Base-by-base conservation (phyloP, 2,113 vertebrate genomes). In the Myiozetetes cayanensis region DNA sequence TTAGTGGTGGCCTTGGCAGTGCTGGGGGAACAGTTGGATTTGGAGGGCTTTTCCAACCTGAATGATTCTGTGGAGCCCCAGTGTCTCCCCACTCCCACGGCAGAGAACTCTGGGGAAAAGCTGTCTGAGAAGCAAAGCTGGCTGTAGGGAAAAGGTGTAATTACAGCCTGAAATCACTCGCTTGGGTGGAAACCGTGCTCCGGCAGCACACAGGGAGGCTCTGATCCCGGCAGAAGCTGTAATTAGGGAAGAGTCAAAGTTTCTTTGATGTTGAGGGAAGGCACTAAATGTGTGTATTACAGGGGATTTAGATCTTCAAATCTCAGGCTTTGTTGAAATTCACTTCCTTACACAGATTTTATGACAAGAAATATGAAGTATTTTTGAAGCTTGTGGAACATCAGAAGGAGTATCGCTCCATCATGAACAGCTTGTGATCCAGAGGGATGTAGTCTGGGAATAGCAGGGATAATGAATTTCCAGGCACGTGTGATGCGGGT, bases 321-420 rank as follows among this genome's bases (percentile, higher is more conserved):
- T 39, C 46, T 70, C 53, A 3, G 30, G 17, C n/a, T 71, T 20
- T 76, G 71, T 15, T 79, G 62, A 77, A 31, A 53, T 86, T 41
- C 31, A 44, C 47, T 85, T 89, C 97, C 77, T 83, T 66, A 10
- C 24, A 7, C 96, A 99, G 99, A 78, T 99, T 99, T 96, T 99
- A 99, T 74, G 98, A 98, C 93, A 99, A 98, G 97, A 99, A 99
- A 89, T 99, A 99, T 3, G 43, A 97, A 80, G 99, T 99, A 16
- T 99, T 99, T 97, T 94, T 98, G 97, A 98, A 97, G 74, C 98
- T 99, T 8, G 97, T 98, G 49, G 98, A 98, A 91, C 99, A 99
- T 95, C 99, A 99, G 98, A 98, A 97, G 95, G 98, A 99, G 85
- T 99, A 99, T 94, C 98, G 97, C 62, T 91, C 97, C 30, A 98